These are phyloP conservation scores for Oopsacas minuta DNA, from an alignment of 37 sponge, comb jelly and placozoan genomes.

Conservation along the genomic window DNA sequence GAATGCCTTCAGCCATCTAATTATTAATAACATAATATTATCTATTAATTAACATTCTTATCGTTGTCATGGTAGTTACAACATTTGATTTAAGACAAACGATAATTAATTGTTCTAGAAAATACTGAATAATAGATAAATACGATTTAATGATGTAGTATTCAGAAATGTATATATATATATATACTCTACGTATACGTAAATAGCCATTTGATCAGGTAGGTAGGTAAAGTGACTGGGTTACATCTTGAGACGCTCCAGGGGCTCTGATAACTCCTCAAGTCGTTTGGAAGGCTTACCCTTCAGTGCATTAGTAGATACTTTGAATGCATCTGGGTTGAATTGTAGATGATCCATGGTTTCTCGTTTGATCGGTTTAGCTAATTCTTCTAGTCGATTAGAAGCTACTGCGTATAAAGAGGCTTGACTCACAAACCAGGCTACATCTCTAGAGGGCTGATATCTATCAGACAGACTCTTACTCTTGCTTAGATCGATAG, in stretches of 20 bases:
- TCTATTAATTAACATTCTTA: no score
- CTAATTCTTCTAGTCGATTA: slow-evolving; percentile 60
- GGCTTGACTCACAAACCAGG: slow-evolving; percentile 52
- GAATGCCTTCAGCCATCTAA: neutral
- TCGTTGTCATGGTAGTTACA: no score
- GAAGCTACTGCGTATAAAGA: slow-evolving; percentile 54
- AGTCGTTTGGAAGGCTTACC: slow-evolving; percentile 59
- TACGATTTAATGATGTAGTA: neutral
- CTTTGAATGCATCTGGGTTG: slow-evolving; percentile 85
- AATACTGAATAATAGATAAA: no score
- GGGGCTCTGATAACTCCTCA: slow-evolving; percentile 81
- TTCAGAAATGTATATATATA: no score
- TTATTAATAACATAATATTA: neutral
- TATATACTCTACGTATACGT: no score
- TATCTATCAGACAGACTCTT: slow-evolving; percentile 69
- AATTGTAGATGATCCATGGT: slow-evolving; percentile 96
- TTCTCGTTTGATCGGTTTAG: slow-evolving; percentile 72
- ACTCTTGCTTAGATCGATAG: slow-evolving; percentile 48
- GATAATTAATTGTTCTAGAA: no score
- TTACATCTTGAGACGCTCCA: slow-evolving; percentile 20
- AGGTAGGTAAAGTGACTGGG: neutral
- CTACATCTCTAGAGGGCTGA: slow-evolving; percentile 43
- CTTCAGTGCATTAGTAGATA: slow-evolving; percentile 65
- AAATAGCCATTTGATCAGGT: neutral
- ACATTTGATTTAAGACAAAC: no score